Evolutionary conservation across 1,140 invertebrate species (phyloP).

Genomic region (Drosophila kepulauana): DNA sequence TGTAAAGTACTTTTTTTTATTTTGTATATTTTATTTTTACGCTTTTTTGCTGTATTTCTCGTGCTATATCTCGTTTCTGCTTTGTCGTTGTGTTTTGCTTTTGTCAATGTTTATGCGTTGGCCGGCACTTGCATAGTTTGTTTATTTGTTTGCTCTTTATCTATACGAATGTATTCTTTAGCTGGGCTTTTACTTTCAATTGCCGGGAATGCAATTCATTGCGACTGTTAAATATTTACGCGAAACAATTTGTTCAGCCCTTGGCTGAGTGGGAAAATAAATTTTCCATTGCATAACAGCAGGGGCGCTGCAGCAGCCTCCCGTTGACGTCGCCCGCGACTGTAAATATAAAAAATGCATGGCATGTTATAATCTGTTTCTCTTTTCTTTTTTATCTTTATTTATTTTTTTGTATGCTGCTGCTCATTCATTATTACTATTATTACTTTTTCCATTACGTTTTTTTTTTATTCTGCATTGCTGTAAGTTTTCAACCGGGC

Average conservation of each 20-base stretch:
- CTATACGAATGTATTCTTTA: slow-evolving; percentile 21
- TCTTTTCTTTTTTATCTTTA: slow-evolving; percentile 7
- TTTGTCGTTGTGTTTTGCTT: slow-evolving; percentile 21
- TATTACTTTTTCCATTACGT: slow-evolving; percentile 38
- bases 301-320: slow-evolving; percentile 16
- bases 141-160: slow-evolving; percentile 10
- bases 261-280: slow-evolving; percentile 44
- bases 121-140: slow-evolving; percentile 26
- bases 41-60: slow-evolving; percentile 18
- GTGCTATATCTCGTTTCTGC: slow-evolving; percentile 12
- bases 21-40: slow-evolving; percentile 1
- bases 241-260: slow-evolving; percentile 59
- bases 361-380: slow-evolving; percentile 50
- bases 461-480: background rate
- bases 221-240: slow-evolving; percentile 64
- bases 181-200: slow-evolving; percentile 58
- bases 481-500: slow-evolving; percentile 48
- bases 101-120: slow-evolving; percentile 39
- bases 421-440: slow-evolving; percentile 47
- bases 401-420: slow-evolving; percentile 21
- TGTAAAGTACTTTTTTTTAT: slow-evolving; percentile 9
- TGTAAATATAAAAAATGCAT: slow-evolving; percentile 58
- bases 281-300: slow-evolving; percentile 58
- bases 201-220: slow-evolving; percentile 31
- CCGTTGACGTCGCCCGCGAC: slow-evolving; percentile 24